Evolutionary conservation across 2,113 vertebrate species (phyloP), one percentile per base, ranked within the genome.

Genomic region (Mastomys coucha): DNA sequence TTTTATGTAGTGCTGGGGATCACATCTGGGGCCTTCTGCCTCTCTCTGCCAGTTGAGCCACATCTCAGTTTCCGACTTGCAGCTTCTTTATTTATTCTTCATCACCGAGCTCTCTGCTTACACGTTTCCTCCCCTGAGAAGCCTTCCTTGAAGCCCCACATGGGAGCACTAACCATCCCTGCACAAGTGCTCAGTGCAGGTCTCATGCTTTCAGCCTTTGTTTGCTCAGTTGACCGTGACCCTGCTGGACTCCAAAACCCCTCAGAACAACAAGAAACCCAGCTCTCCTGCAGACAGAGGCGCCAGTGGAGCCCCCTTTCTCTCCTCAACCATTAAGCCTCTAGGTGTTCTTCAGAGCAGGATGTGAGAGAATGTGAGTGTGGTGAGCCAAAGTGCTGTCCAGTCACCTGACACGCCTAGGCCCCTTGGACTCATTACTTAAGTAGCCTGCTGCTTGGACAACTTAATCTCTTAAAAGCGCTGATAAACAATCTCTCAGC

Each of bases 381-480:
- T 49, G 49, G 22, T 56, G 90, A 88, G 63, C 67, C 90, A 75
- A 76, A 24, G 19, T 80, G 14, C 92, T 56, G 93, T 86, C 45
- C 24, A 26, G 73, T 88, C 95, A 94, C 88, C 20, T 53, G 97
- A 87, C 89, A 89, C 56, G 31, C 36, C 80, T 28, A 39, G 88
- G 60, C 24, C 58, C 75, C 84, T 67, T 33, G 81, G 89, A 86
- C 39, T 84, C 93, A 53, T 96, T 58, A 82, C 86, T 81, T 76
- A 67, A 97, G 76, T 72, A 87, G 33, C 67, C 77, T 0, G 80
- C 72, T 88, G 80, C 89, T 69, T 87, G 7, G 22, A 85, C 91
- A 91, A 76, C 84, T 97, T 98, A 97, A 98, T 98, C 97, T 98
- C 94, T 97, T 93, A 67, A 97, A 97, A 97, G 94, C 95, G 96